These are phyloP conservation scores for Antheraea assamensis DNA, from an alignment of 2,888 invertebrate species.

Conservation along the genomic window DNA sequence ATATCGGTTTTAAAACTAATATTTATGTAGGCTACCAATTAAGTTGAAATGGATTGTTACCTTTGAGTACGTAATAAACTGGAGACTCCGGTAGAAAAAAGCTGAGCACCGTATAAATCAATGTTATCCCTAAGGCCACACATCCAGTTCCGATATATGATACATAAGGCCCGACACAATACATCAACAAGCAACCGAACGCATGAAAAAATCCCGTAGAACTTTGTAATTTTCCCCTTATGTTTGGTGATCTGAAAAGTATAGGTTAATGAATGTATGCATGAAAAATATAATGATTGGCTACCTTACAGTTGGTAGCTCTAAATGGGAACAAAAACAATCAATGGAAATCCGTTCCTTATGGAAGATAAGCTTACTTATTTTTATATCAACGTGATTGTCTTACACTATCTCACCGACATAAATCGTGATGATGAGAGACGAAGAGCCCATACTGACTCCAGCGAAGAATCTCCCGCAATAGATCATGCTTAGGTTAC, in stretches of 20 bases:
- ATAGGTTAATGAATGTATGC: background rate
- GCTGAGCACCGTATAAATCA: conserved; percentile 1
- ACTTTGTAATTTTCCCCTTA: conserved; percentile 27
- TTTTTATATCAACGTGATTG: no score
- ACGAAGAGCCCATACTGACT: no score
- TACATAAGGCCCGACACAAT: conserved; percentile 27
- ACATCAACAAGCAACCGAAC: conserved; percentile 23
- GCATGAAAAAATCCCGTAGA: conserved; percentile 25
- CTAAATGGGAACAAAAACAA: no score
- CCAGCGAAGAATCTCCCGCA: no score
- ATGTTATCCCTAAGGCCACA: conserved; percentile 16
- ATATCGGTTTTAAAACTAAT: no score
- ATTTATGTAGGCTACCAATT: no score
- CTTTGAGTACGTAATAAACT: conserved; percentile 27
- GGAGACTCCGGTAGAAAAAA: conserved; percentile 29
- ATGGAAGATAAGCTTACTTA: no score
- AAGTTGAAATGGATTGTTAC: conserved; percentile 10
- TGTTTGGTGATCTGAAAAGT: conserved; percentile 28
- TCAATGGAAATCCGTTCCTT: no score
- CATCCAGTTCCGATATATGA: conserved; percentile 23
- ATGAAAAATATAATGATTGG: conserved; percentile 9
- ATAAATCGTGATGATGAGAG: no score
- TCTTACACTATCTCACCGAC: no score
- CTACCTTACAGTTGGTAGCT: no score
- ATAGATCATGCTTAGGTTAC: no score